Base-by-base conservation (phyloP, 2,888 invertebrate species). In the Parascotia fuliginaria region DNA sequence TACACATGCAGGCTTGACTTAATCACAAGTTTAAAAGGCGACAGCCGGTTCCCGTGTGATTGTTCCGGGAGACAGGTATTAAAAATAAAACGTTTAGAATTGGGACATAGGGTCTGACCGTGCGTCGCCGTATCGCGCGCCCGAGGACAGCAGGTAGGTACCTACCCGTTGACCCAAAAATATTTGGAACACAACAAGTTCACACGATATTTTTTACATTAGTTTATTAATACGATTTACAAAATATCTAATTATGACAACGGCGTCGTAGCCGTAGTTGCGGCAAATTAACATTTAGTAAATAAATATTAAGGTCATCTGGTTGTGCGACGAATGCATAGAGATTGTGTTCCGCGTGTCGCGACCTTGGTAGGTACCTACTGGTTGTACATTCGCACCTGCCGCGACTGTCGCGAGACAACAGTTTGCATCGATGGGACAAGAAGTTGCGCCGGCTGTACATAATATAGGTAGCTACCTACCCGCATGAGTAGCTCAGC, bases 261-360 rank as follows among this genome's bases (percentile, higher is more conserved):
- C 55, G 61, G 54, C 40, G 44, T 57, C 44, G 38, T 62, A 60
- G 60, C 62, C 3, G 19, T 5, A 5, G 2, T 5, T 5, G 66
- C 75, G 74, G 75, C 60, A 64, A 73, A 75, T 76, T 77, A 71
- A 75, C 72, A 72, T 79, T 77, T 77, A 56, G 65, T 70, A 69
- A 71, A 68, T 73, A 75, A 78, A 81, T 81, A 85, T 83, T 82
- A 86, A 84, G 86, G 84, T 85, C 80, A 77, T 69, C 87, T 76
- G 83, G 85, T 80, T 79, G 77, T 79, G 74, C 65, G 67, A 64
- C 71, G 70, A 77, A 68, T 79, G 76, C 68, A 75, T 72, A 85
- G 89, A 85, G 91, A 91, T 85, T 91, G 91, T 89, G 85, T 91
- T 92, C 91, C 91, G 91, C 71, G 75, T 88, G 72, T 68, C 50